Base-by-base conservation (phyloP, 2,797 vertebrate genomes). In the Acanthiza pusilla region DNA sequence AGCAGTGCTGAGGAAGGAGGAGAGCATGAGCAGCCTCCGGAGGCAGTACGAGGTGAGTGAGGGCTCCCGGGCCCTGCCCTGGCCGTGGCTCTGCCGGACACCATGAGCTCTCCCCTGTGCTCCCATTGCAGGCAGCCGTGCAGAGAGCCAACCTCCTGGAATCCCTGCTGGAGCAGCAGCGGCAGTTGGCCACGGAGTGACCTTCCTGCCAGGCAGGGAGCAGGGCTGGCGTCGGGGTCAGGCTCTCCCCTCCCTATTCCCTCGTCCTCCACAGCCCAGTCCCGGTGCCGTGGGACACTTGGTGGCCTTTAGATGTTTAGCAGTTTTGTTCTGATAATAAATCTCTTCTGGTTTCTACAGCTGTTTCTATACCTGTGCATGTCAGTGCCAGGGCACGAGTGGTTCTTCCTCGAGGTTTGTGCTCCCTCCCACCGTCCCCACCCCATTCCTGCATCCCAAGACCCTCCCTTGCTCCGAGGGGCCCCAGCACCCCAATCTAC, bases 71-170 rank as follows among this genome's bases (percentile, higher is more conserved):
- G 27, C 8, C 22, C 47, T 7, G 58, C 10, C 57, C 26, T 2
- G 1, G 34, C 63, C 14, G 55, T 0, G 5, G 19, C 71, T 30
- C 21, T 5, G 38, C 22, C 0, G 1, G 36, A 54, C 4, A 2
- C 60, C 21, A 12, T 1, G 3, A 71, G 51, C 82, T 61, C 57
- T n/a, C 1, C 19, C 22, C 16, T 22, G 9, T 85, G 43, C 66
- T 80, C 72, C 78, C 20, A 20, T 93, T 84, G 72, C 94, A 99
- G 99, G 99, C 98, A 0, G 98, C 98, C 0, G 22, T 98, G 96
- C 99, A 98, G 98, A 97, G 99, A 94, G 99, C 99, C 0, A 98
- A 98, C 43, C 98, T 98, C 94, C 98, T 99, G 88, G 99, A 99
- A 91, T 98, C 98, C 16, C 97, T 99, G 81, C 98, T 99, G 97